Evolutionary conservation across 2,888 invertebrate species (phyloP), one percentile per base, ranked within the genome.

Genomic region (Operophtera brumata): DNA sequence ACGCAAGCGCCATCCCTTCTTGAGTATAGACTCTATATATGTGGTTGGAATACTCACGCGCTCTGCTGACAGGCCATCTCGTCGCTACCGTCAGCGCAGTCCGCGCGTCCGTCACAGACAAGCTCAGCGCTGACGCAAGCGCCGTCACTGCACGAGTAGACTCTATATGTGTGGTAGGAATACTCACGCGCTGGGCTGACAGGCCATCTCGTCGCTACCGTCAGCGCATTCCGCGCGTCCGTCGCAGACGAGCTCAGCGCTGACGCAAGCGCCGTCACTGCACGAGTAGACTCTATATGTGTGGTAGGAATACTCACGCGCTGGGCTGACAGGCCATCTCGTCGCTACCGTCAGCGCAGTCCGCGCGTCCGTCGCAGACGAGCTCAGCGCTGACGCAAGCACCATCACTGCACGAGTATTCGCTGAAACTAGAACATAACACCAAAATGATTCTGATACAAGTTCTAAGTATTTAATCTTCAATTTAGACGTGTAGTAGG

Each of bases 1-100:
- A 54, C 37, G 44, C 54, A 54, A 0, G 39, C 47, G 1, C 54
- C 47, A 28, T 54, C 44, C 14, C 44, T 44, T 20, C 54, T 48
- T 0, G 39, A 10, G 14, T 2, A n/a, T n/a, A 54, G n/a, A n/a
- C n/a, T n/a, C n/a, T n/a, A n/a, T n/a, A n/a, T n/a, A n/a, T n/a
- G n/a, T n/a, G n/a, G n/a, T n/a, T n/a, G n/a, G n/a, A n/a, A n/a
- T n/a, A 49, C 42, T 43, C 13, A 49, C 49, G 5, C 2, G 36
- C 6, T 30, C 3, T 4, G 1, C 1, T 28, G n/a, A 35, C 54
- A 54, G 4, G 13, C 6, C n/a, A 39, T 9, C 39, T 54, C 54
- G n/a, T 54, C 54, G 20, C 47, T 54, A 2, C 13, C 26, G 26
- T 54, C 54, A 1, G 54, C 47, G 12, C 54, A 54, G 43, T 54